Conservation (phyloP, 2,113 vertebrate genomes). For the Phasianus colchicus region DNA sequence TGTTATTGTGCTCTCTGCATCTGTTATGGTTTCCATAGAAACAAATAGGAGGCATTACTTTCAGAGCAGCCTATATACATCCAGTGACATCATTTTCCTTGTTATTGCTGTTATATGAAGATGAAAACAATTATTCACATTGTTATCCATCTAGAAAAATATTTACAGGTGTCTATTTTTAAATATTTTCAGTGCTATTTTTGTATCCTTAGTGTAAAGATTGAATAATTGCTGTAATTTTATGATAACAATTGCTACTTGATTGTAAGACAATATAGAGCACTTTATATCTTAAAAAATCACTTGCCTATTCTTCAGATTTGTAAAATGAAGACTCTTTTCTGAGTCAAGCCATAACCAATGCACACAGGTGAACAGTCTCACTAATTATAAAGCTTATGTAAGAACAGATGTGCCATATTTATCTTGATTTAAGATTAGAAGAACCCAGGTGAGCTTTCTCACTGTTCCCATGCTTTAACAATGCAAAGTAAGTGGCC, state of each 20-base stretch:
- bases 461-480: slow-evolving; percentile 35
- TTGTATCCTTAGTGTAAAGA: neutral
- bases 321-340: slow-evolving; percentile 10
- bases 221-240: neutral
- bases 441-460: slow-evolving; percentile 42
- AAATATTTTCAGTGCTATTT: neutral
- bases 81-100: neutral
- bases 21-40: neutral
- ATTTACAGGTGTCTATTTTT: neutral
- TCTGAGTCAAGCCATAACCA: neutral
- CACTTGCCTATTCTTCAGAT: neutral
- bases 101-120: neutral
- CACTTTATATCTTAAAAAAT: neutral
- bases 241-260: neutral
- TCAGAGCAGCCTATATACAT: neutral
- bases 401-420: slow-evolving; percentile 7
- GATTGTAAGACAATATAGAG: neutral
- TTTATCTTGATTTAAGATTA: slow-evolving; percentile 45
- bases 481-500: slow-evolving; percentile 58
- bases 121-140: neutral
- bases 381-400: slow-evolving; percentile 14
- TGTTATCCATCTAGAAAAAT: neutral
- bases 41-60: neutral
- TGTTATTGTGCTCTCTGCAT: neutral
- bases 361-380: neutral